Percentiles rank a stretch among this genome's conserved stretches.
phyloP scores from a whole-genome alignment of 2,888 invertebrate species.

The Podabrus alpinus region DNA sequence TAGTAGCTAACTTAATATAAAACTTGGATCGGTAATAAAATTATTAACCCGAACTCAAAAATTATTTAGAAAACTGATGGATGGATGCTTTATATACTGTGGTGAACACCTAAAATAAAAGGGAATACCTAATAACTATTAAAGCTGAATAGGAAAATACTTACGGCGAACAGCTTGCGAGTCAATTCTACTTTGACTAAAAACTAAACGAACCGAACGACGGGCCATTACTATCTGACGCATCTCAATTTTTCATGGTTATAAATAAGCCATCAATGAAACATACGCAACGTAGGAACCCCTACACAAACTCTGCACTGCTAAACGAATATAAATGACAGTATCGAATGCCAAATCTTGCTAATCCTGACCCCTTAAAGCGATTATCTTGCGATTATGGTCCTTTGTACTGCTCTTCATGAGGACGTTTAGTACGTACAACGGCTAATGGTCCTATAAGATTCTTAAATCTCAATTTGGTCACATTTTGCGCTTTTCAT shows the following conservation, averaged over 20 bases:
- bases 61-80: neutral
- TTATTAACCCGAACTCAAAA: neutral
- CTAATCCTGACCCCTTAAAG: constrained; percentile 49
- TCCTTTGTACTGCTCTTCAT: constrained; percentile 42
- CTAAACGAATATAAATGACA: constrained; percentile 55
- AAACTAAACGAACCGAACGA: constrained; percentile 38
- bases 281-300: constrained; percentile 39
- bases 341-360: constrained; percentile 54
- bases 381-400: constrained; percentile 52
- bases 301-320: constrained; percentile 31
- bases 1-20: constrained; percentile 1
- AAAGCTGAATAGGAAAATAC: neutral
- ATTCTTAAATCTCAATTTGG: constrained; percentile 53
- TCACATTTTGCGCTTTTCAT: constrained; percentile 49
- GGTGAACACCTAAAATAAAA: constrained; percentile 1
- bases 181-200: constrained; percentile 23
- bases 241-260: constrained; percentile 48
- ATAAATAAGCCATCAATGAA: constrained; percentile 46
- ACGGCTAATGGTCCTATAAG: constrained; percentile 48
- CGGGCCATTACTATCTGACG: constrained; percentile 47
- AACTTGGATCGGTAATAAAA: neutral
- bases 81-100: neutral
- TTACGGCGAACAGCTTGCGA: constrained; percentile 6
- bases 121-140: constrained; percentile 1
- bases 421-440: constrained; percentile 31